phyloP scores from a whole-genome alignment of 2,888 invertebrate genomes.

The Meliscaeva auricollis region DNA sequence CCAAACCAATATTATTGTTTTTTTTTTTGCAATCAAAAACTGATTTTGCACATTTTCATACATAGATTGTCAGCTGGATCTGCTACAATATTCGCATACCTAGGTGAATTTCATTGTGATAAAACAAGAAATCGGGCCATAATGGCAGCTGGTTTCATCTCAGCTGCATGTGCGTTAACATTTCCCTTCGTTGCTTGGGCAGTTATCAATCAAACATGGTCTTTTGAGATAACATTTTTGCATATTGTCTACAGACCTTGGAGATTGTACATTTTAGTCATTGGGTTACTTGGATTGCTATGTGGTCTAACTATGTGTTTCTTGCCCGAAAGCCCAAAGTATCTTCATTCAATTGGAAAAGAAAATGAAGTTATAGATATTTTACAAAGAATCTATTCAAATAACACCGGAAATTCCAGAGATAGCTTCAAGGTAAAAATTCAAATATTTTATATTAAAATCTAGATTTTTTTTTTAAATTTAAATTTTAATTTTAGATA shows the following conservation, averaged over 20 bases:
- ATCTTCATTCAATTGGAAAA: conserved; percentile 78
- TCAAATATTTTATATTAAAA: neutral
- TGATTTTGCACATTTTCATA: too few species aligned
- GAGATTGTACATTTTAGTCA: conserved; percentile 80
- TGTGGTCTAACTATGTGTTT: conserved; percentile 78
- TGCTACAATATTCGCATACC: conserved; percentile 85
- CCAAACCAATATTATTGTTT: too few species aligned
- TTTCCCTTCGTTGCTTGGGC: conserved; percentile 81
- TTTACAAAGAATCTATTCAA: conserved; percentile 77
- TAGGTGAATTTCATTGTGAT: conserved; percentile 85
- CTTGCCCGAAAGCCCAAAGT: conserved; percentile 83
- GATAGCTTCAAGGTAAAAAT: conserved; percentile 67
- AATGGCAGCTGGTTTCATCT: conserved; percentile 80
- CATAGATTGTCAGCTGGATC: conserved; percentile 84
- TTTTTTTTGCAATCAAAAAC: too few species aligned
- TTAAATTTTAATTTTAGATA: conserved; percentile 13
- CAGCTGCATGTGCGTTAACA: conserved; percentile 79
- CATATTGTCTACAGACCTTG: conserved; percentile 80
- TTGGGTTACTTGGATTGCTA: conserved; percentile 79
- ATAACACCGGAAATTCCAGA: conserved; percentile 77
- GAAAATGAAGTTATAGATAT: conserved; percentile 78
- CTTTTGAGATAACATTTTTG: conserved; percentile 78
- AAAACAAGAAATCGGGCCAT: conserved; percentile 83
- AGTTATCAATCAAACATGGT: conserved; percentile 80
- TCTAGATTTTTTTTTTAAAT: neutral